Base-by-base conservation (phyloP, 2,888 invertebrate species). In the Sesamia inferens region DNA sequence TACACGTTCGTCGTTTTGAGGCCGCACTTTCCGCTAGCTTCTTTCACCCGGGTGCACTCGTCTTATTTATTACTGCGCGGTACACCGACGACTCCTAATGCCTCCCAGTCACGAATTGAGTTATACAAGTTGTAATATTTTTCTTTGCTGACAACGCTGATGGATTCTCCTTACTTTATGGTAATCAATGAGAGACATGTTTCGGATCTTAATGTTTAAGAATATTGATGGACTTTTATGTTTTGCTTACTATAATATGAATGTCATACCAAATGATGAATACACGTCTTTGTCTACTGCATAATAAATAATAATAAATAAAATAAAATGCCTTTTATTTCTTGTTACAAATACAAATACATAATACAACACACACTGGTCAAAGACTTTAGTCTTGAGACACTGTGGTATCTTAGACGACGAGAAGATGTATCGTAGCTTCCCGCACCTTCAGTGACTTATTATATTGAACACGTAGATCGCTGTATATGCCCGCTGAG, bases 31-130 rank as follows among this genome's bases (percentile, higher is more conserved):
- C 19, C 22, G 51, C 66, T 81, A 59, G 81, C 69, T 78, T 68
- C 63, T 58, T 71, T 59, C 59, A 73, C 70, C 59, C 76, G 57
- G 63, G 44, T 82, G 83, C 81, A 83, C 81, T 68, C 68, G 71
- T 64, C 79, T 71, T 83, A 83, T 83, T 81, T 81, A 81, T 81
- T 79, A 76, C 76, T 73, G 58, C 69, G 67, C 66, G 62, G 81
- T 75, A 80, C 69, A 80, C 65, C 67, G 44, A 61, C 55, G 64
- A 74, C 74, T 80, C 66, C 64, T 83, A 83, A 83, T 83, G 71
- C 71, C 61, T 55, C 64, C 72, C 8, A 71, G 83, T 83, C 83
- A 83, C 83, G 83, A 83, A 78, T 82, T 71, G 82, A 82, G 82
- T 82, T 79, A 76, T 68, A 73, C 78, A 81, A 81, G 55, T 82